phyloP scores from a whole-genome alignment of 2,888 invertebrate species.

The Sesia bembeciformis region DNA sequence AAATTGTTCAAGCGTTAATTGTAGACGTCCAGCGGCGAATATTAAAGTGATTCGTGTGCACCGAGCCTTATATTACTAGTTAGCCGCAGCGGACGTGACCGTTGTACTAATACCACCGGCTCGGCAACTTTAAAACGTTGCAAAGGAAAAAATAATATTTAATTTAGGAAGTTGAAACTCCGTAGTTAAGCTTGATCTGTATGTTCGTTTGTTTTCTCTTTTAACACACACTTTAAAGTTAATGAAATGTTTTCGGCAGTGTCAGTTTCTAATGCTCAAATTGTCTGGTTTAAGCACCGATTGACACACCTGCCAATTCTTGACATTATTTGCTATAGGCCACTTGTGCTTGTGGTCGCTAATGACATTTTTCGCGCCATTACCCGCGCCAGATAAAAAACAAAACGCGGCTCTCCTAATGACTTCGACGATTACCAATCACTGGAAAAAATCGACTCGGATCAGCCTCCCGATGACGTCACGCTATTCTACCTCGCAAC shows the following conservation, averaged over 20 bases:
- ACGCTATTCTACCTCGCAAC: not conserved
- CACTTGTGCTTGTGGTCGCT: conserved; percentile 13
- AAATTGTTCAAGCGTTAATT: conserved; percentile 72
- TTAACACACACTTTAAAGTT: not conserved
- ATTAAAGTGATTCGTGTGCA: conserved; percentile 56
- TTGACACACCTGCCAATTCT: not conserved
- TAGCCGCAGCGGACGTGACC: conserved; percentile 41
- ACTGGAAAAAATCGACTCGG: conserved; percentile 34
- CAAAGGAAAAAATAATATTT: conserved; percentile 48
- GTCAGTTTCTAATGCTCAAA: too few relatives aligned
- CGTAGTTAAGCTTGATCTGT: not conserved
- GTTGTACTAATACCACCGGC: conserved; percentile 16
- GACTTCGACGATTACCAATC: conserved; percentile 61
- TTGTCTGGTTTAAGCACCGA: too few relatives aligned
- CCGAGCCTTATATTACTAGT: conserved; percentile 49
- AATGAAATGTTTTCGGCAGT: not conserved
- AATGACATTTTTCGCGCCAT: conserved; percentile 58
- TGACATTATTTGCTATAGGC: not conserved
- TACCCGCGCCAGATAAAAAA: conserved; percentile 47
- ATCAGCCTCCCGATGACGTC: not conserved
- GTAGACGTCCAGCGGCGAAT: conserved; percentile 69
- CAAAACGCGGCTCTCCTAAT: conserved; percentile 47
- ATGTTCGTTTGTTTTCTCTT: not conserved
- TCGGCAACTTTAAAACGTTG: conserved; percentile 30
- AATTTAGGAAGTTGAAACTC: conserved; percentile 5